Evolutionary conservation across 2,888 invertebrate genomes (phyloP).

Genomic region (Chrysolina americana): DNA sequence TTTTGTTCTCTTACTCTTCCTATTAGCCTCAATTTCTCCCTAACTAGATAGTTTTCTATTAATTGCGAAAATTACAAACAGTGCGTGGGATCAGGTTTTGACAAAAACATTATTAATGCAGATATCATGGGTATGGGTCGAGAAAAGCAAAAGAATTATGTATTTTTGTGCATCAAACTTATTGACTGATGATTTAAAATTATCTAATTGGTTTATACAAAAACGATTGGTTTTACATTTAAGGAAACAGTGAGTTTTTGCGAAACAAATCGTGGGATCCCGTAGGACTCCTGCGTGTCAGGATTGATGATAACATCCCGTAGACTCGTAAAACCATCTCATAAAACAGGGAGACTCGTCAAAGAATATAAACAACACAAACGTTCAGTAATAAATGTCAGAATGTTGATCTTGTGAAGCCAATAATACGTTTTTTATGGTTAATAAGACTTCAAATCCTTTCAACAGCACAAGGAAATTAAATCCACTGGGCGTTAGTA

Average conservation of each 20-base stretch:
- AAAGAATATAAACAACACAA: conserved; percentile 7
- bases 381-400: conserved; percentile 7
- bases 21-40: no score
- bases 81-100: no score
- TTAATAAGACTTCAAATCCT: neutral
- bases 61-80: no score
- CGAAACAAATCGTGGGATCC: neutral
- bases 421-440: conserved; percentile 1
- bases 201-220: no score
- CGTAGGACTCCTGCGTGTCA: neutral
- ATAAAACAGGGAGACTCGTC: conserved; percentile 16
- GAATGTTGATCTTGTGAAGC: conserved; percentile 8
- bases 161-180: no score
- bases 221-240: neutral
- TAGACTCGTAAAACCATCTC: neutral
- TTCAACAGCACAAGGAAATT: neutral
- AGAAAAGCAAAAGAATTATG: no score
- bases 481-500: neutral
- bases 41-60: no score
- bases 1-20: no score
- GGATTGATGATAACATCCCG: neutral
- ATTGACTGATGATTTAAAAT: no score
- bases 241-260: neutral
- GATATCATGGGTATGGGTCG: no score
- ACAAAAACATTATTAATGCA: no score